Percentiles rank a stretch among this genome's conserved stretches.
phyloP scores from a whole-genome alignment of 1,140 invertebrate species.

The Trachymyrmex septentrionalis region DNA sequence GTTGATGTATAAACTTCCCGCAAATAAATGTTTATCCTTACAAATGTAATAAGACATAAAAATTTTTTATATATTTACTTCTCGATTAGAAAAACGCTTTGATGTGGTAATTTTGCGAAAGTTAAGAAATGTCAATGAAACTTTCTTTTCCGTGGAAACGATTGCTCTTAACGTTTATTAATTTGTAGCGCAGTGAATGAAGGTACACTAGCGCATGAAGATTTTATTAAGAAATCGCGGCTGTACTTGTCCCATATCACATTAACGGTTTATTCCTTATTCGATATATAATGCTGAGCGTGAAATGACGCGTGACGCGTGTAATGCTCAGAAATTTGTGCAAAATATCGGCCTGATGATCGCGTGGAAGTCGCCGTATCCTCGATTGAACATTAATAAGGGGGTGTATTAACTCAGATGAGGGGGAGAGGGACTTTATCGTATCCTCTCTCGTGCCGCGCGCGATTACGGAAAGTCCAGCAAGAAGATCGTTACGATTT shows the following conservation, averaged over 20 bases:
- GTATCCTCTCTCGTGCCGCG: conserved; percentile 30
- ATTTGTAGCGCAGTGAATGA: neutral
- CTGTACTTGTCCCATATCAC: neutral
- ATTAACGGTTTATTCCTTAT: conserved; percentile 28
- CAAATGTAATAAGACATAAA: neutral
- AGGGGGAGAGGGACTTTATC: neutral
- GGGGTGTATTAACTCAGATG: conserved; percentile 12
- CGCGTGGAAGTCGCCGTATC: conserved; percentile 41
- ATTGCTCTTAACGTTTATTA: neutral
- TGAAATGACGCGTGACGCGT: conserved; percentile 56
- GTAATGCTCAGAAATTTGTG: conserved; percentile 43
- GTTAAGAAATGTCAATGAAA: neutral
- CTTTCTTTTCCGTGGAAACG: neutral
- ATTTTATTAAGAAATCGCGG: conserved; percentile 34
- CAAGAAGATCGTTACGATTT: conserved; percentile 56
- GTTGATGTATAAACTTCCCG: neutral
- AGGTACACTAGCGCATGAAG: neutral
- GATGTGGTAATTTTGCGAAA: neutral
- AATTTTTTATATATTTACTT: neutral
- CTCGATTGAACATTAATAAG: conserved; percentile 48
- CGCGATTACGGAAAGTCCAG: conserved; percentile 35
- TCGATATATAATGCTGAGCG: conserved; percentile 28
- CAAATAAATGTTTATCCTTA: conserved; percentile 22
- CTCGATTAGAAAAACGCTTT: neutral
- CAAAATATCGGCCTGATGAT: conserved; percentile 26